These are phyloP conservation scores for Hydropsyche betteni DNA, from an alignment of 2,888 invertebrate genomes.

Conservation along the genomic window DNA sequence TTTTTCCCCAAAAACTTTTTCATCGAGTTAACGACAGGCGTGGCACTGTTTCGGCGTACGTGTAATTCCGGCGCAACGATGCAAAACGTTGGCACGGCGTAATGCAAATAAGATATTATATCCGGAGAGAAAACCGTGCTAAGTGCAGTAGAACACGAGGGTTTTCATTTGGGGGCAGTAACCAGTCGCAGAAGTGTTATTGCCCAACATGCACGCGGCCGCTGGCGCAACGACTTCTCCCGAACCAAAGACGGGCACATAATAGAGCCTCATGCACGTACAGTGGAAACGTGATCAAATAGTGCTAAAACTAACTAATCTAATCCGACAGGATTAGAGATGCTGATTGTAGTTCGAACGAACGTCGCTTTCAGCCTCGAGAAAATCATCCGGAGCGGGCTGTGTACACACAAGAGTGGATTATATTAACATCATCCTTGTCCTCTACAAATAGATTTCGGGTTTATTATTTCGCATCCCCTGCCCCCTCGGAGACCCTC, in stretches of 20 bases:
- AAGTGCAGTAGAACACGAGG: conserved; percentile 38
- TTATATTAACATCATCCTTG: conserved; percentile 50
- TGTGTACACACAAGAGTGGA: conserved; percentile 45
- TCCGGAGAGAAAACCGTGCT: conserved; percentile 16
- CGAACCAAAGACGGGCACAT: not conserved
- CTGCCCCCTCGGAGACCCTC: conserved; percentile 34
- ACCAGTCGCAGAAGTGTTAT: conserved; percentile 42
- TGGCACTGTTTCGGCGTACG: not conserved
- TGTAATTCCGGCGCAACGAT: conserved; percentile 27
- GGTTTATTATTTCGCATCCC: conserved; percentile 48
- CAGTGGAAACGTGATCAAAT: too few relatives aligned
- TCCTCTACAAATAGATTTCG: conserved; percentile 49
- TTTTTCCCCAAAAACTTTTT: not conserved
- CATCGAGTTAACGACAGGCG: conserved; percentile 14
- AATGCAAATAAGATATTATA: conserved; percentile 43
- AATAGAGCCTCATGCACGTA: not conserved
- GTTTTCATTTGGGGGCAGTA: conserved; percentile 42
- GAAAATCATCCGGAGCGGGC: conserved; percentile 42
- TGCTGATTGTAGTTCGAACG: not conserved
- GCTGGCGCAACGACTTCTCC: not conserved
- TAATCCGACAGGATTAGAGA: too few relatives aligned
- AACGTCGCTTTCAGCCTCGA: conserved; percentile 27
- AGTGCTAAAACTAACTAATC: not conserved
- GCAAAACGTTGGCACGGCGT: conserved; percentile 30
- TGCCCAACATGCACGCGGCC: conserved; percentile 6